Conservation (phyloP, 1,140 invertebrate species). For the Leptinotarsa lineolata region DNA sequence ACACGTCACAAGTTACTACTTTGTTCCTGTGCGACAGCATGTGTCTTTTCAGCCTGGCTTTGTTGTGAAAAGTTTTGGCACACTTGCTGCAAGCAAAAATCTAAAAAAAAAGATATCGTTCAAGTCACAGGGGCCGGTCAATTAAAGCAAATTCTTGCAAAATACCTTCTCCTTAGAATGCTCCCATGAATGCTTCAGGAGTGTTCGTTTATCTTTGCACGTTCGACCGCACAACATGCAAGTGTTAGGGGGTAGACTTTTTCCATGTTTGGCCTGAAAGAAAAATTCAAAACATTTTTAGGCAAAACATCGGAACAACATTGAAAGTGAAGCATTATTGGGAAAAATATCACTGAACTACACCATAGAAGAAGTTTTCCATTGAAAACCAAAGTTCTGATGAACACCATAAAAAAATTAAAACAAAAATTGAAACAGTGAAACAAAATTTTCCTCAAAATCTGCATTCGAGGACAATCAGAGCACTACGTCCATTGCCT, state of each 20-base stretch:
- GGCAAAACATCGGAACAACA: neutral
- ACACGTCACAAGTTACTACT: constrained; percentile 70
- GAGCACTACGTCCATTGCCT: too few species aligned
- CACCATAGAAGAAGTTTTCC: too few species aligned
- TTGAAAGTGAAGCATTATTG: neutral
- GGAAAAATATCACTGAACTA: too few species aligned
- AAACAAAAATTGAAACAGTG: too few species aligned
- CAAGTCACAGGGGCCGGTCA: neutral
- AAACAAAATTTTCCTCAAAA: too few species aligned
- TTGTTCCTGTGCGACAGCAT: constrained; percentile 74
- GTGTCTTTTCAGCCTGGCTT: constrained; percentile 65
- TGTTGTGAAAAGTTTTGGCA: constrained; percentile 72
- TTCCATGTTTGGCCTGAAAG: constrained; percentile 57
- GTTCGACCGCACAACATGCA: constrained; percentile 66
- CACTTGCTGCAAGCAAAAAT: constrained; percentile 65
- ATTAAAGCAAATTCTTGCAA: neutral
- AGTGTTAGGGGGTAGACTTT: constrained; percentile 63
- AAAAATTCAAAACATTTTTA: neutral
- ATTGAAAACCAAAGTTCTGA: neutral
- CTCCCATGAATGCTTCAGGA: constrained; percentile 71
- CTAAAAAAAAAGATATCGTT: neutral
- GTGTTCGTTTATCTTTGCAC: constrained; percentile 69
- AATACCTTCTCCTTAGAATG: constrained; percentile 63
- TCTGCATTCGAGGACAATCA: too few species aligned
- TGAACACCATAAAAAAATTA: neutral